Evolutionary conservation across 2,113 vertebrate genomes (phyloP).

Genomic region (Anhinga rufa): DNA sequence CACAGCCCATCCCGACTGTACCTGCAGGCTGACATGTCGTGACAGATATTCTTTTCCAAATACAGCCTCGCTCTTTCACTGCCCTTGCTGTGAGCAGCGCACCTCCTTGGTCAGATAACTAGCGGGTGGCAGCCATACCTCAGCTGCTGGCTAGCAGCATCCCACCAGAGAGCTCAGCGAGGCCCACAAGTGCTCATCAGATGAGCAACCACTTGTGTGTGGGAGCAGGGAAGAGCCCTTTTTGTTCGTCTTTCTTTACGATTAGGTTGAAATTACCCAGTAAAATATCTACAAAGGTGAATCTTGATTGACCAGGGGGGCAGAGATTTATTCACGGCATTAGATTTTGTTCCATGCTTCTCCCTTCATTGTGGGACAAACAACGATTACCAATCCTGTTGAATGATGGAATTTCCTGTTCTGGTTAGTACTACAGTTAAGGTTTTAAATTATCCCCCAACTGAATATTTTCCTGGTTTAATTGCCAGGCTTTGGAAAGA

Average conservation of each 20-base stretch:
- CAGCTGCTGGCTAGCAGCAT: neutral
- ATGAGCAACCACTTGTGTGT: neutral
- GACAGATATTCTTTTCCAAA: neutral
- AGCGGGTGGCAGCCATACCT: neutral
- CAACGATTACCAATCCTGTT: neutral
- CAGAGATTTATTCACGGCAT: neutral
- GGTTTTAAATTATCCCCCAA: constrained; percentile 29
- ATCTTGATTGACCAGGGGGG: neutral
- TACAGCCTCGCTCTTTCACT: neutral
- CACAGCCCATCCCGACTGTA: neutral
- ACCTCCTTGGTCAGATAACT: neutral
- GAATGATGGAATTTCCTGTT: constrained; percentile 41
- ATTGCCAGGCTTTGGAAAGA: constrained; percentile 41
- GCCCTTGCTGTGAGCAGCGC: neutral
- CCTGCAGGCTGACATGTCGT: neutral
- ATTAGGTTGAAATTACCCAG: neutral
- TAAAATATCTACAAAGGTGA: neutral
- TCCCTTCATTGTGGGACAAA: neutral
- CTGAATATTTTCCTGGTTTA: constrained; percentile 14
- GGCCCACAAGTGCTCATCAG: neutral
- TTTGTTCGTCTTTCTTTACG: neutral
- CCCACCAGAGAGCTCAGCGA: neutral
- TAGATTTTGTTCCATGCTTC: neutral
- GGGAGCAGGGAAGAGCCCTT: neutral
- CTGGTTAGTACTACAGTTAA: constrained; percentile 6